Conservation (phyloP, 2,888 invertebrate species). For the Troides aeacus region DNA sequence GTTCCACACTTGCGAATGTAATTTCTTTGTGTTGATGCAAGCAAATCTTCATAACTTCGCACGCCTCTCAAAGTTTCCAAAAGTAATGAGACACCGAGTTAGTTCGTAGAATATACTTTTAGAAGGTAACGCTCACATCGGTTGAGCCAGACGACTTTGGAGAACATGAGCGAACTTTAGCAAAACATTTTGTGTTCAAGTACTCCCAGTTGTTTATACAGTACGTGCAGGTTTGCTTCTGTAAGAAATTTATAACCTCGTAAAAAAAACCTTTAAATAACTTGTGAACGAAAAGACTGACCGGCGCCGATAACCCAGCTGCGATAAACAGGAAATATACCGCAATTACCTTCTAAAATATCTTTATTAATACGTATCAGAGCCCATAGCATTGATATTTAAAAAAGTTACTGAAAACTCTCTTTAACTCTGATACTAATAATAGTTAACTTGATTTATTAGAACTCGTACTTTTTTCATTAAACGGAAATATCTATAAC, state of each 20-base stretch:
- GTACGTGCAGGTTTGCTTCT: background rate
- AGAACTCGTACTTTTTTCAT: too few relatives aligned
- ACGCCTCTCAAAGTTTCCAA: constrained; percentile 8
- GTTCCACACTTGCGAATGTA: background rate
- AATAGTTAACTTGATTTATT: too few relatives aligned
- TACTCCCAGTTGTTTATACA: background rate
- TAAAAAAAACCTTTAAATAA: constrained; percentile 25
- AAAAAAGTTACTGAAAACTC: too few relatives aligned
- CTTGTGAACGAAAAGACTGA: constrained; percentile 9
- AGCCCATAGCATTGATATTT: too few relatives aligned
- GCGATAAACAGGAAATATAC: constrained; percentile 15
- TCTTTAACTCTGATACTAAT: too few relatives aligned
- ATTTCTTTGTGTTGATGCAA: background rate
- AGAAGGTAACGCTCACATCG: constrained; percentile 12
- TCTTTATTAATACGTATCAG: too few relatives aligned
- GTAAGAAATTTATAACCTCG: constrained; percentile 16
- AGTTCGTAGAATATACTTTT: constrained; percentile 20
- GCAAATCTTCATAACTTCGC: constrained; percentile 13
- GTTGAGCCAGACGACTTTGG: constrained; percentile 14
- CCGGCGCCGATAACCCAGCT: constrained; percentile 9
- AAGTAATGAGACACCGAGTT: constrained; percentile 16
- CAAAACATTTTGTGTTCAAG: constrained; percentile 5
- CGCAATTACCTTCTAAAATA: constrained; percentile 1
- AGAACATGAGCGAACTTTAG: constrained; percentile 21
- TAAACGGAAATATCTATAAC: constrained; percentile 1